Evolutionary conservation across 2,797 vertebrate genomes (phyloP).

Genomic region (Sebastes steindachneri): DNA sequence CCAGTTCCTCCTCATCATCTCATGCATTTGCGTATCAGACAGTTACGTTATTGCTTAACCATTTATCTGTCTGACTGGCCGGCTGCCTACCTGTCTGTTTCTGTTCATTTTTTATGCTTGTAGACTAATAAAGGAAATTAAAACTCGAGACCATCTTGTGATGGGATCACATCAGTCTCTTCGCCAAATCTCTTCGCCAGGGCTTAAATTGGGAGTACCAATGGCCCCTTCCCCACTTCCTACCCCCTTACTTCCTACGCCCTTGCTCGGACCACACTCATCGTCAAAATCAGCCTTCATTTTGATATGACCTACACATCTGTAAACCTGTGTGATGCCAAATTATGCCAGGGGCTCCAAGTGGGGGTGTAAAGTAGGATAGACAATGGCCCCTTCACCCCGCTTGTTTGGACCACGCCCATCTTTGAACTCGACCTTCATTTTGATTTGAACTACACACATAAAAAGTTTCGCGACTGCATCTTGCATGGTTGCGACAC

Average conservation of each 20-base stretch:
- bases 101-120: not conserved
- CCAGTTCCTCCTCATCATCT: not conserved
- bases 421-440: not conserved
- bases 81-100: not conserved
- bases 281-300: no score
- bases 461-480: not conserved
- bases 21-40: not conserved
- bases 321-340: no score
- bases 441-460: not conserved
- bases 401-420: not conserved
- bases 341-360: no score
- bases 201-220: no score
- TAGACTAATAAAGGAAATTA: not conserved
- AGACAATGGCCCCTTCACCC: no score
- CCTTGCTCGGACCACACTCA: no score
- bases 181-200: not conserved
- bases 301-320: no score
- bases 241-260: no score
- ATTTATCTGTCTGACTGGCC: slow-evolving; percentile 15
- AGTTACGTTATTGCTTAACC: not conserved
- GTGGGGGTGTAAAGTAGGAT: no score
- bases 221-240: no score
- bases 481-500: not conserved
- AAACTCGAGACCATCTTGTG: not conserved
- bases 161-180: not conserved